Evolutionary conservation across 2,888 invertebrate species (phyloP), one percentile per base, ranked within the genome.

Genomic region (Onthophagus sagittarius): DNA sequence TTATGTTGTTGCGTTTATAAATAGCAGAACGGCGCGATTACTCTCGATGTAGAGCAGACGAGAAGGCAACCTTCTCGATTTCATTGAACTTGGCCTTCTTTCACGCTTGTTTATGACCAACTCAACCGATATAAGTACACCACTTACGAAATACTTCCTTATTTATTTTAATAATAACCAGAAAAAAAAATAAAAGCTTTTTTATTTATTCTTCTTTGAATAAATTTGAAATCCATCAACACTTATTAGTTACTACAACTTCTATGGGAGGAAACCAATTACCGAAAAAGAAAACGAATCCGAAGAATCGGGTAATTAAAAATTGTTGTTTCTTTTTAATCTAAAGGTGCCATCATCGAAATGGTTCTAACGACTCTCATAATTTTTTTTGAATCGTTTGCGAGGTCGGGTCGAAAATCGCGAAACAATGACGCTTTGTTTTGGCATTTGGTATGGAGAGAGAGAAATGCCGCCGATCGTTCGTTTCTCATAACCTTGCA

Each of bases 401-500:
- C 39, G 39, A 53, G 39, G 39, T 53, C 39, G 39, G 39, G 39
- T 53, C 39, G 39, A 53, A 53, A 53, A 53, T 53, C 39, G 39
- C 39, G 67, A 67, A 67, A 67, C 67, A 67, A 67, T 67, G 31
- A 67, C 31, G 6, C 67, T 67, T 67, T 67, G 67, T 67, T 67
- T 67, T 67, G 67, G 67, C 67, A 67, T 67, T 67, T 67, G 32
- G 23, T 23, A 64, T 23, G 64, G 15, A 9, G 64, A 64, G 64
- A 31, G 67, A 53, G 39, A 53, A 53, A 32, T 67, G 67, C 67
- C 23, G 23, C 15, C 9, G 67, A 67, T 67, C 67, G 32, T 67
- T 67, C 23, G 15, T 67, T 23, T 67, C 67, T 13, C 67, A 67
- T 67, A 67, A 67, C 67, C 67, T 67, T 67, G 67, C 67, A 13